phyloP scores from a whole-genome alignment of 2,888 invertebrate genomes.

The Celastrina argiolus region DNA sequence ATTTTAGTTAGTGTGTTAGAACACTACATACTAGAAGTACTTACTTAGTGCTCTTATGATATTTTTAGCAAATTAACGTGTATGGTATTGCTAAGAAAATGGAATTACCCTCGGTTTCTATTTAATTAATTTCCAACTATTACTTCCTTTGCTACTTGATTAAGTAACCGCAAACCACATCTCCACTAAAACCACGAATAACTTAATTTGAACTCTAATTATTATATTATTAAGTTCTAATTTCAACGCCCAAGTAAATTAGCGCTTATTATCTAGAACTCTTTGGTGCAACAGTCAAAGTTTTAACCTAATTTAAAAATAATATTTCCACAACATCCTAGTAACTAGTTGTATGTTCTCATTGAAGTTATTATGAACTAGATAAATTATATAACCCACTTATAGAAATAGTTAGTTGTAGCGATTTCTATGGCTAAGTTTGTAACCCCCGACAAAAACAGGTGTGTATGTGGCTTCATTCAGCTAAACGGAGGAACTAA shows the following conservation, averaged over 20 bases:
- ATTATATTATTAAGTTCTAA: background rate
- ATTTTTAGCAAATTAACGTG: too few relatives aligned
- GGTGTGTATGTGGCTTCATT: too few relatives aligned
- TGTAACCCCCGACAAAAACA: too few relatives aligned
- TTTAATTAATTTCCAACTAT: too few relatives aligned
- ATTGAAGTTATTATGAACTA: background rate
- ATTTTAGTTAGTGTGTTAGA: too few relatives aligned
- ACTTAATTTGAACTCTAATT: background rate
- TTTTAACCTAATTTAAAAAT: background rate
- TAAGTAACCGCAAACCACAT: background rate
- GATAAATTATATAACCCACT: background rate
- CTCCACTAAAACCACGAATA: background rate
- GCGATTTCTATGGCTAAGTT: too few relatives aligned
- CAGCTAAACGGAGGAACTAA: too few relatives aligned
- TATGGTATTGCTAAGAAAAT: background rate
- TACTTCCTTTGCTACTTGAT: background rate
- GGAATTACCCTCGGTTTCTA: background rate
- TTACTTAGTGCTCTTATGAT: too few relatives aligned
- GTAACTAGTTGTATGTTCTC: background rate
- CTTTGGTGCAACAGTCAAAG: background rate
- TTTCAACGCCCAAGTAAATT: background rate
- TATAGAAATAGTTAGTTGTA: background rate
- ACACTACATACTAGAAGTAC: too few relatives aligned
- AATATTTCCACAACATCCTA: background rate
- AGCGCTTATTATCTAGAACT: background rate